These are phyloP conservation scores for Tichodroma muraria DNA, from an alignment of 2,113 vertebrate genomes.

Conservation along the genomic window DNA sequence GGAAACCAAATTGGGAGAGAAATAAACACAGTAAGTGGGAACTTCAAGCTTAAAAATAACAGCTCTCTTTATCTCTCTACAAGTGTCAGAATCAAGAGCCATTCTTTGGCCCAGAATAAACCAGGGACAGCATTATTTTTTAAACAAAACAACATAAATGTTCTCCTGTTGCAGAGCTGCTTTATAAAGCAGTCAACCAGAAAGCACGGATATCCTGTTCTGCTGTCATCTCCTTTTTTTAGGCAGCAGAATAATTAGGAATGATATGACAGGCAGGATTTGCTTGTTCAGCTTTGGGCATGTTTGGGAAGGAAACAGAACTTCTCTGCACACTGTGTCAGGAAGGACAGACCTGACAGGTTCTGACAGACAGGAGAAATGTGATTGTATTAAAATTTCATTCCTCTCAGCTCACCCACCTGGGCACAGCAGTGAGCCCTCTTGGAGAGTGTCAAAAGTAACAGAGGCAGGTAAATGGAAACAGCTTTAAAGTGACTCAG, in stretches of 20 bases:
- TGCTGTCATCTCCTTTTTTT: not conserved
- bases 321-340: not conserved
- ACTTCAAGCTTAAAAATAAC: constrained; percentile 44
- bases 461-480: not conserved
- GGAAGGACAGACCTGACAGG: not conserved
- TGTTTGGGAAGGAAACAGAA: not conserved
- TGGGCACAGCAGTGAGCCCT: not conserved
- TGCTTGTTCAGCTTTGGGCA: constrained; percentile 29
- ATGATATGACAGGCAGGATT: not conserved
- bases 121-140: not conserved
- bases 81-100: not conserved
- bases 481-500: not conserved
- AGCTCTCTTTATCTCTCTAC: not conserved
- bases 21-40: constrained; percentile 19
- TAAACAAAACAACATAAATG: not conserved
- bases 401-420: not conserved
- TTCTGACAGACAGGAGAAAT: not conserved
- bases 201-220: constrained; percentile 5
- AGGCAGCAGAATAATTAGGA: not conserved
- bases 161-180: not conserved
- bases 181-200: not conserved
- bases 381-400: not conserved
- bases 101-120: constrained; percentile 11
- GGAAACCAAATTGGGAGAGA: not conserved
- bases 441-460: not conserved